phyloP scores from a whole-genome alignment of 2,797 vertebrate genomes.

The Philypnodon macrostomus region DNA sequence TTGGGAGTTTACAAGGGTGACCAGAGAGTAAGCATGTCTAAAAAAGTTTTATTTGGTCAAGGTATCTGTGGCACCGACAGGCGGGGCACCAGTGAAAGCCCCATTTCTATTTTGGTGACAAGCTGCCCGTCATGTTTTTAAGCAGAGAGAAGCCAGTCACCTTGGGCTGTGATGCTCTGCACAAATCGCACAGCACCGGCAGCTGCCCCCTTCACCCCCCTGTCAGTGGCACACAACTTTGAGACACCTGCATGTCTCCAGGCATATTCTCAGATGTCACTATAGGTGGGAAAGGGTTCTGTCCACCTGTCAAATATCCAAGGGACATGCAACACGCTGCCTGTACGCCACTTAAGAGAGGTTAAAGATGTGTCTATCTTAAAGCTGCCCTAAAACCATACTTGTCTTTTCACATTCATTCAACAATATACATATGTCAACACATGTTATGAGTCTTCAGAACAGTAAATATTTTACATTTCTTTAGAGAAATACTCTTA shows the following conservation, averaged over 20 bases:
- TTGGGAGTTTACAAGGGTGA: background rate
- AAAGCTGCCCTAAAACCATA: slow-evolving; percentile 52
- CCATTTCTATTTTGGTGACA: slow-evolving; percentile 30
- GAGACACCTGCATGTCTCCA: slow-evolving; percentile 59
- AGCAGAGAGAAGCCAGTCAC: slow-evolving; percentile 45
- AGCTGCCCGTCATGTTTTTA: slow-evolving; percentile 23
- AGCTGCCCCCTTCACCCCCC: slow-evolving; percentile 52
- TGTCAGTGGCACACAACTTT: slow-evolving; percentile 53
- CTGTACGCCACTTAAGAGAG: slow-evolving; percentile 63
- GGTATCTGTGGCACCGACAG: slow-evolving; percentile 1
- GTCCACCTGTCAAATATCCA: slow-evolving; percentile 61
- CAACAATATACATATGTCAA: background rate
- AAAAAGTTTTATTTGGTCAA: slow-evolving; percentile 3
- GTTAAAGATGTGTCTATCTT: slow-evolving; percentile 75
- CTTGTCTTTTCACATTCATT: slow-evolving; percentile 58
- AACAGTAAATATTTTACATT: slow-evolving; percentile 17
- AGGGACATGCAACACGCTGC: slow-evolving; percentile 45
- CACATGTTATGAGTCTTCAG: background rate
- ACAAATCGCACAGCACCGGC: too few relatives aligned
- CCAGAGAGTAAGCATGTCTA: background rate
- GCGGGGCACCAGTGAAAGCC: slow-evolving; percentile 10
- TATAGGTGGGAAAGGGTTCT: slow-evolving; percentile 47
- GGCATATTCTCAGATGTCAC: slow-evolving; percentile 64
- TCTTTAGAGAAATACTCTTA: slow-evolving; percentile 30
- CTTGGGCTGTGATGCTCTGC: slow-evolving; percentile 44